Evolutionary conservation across 2,888 invertebrate species (phyloP), one percentile per base, ranked within the genome.

Genomic region (Lomographa bimaculata): DNA sequence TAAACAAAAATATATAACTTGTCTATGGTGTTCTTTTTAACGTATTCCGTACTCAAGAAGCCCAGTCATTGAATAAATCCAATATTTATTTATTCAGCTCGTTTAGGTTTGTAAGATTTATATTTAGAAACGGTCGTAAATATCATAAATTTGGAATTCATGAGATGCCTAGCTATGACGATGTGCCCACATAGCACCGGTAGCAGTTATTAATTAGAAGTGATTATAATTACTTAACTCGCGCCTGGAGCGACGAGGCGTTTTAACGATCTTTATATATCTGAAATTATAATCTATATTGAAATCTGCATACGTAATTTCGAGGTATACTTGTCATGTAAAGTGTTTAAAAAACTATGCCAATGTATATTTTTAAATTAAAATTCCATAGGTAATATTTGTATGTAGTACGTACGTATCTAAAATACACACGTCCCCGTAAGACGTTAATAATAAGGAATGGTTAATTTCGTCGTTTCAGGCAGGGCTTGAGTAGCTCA

Each of bases 231-330:
- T 32, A 37, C 19, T 18, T 1, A 18, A 18, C 30, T 37, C 9
- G 26, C 42, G 36, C 35, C 29, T 18, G 18, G n/a, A 14, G 46
- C 49, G 35, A 37, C 49, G 57, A 63, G 55, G 60, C 60, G 67
- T 55, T 56, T 53, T 58, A 59, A 60, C 60, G 53, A 55, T 57
- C 43, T 59, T 59, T 56, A n/a, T 70, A 54, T 68, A 70, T 70
- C 71, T 71, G 69, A 70, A 60, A 64, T 74, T 76, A 71, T 46
- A 45, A 77, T 79, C 70, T 68, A 62, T 64, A 67, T 71, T 64
- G 60, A 64, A 76, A 79, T 78, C 72, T 70, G 72, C 74, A 71
- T 75, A 65, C 63, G 63, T 74, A 65, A 70, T 72, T 54, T 61
- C 46, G 52, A 38, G n/a, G 54, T 54, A 58, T 34, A 57, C 50